Base-by-base conservation (phyloP, 2,797 vertebrate species). In the Sebastes oblongus region DNA sequence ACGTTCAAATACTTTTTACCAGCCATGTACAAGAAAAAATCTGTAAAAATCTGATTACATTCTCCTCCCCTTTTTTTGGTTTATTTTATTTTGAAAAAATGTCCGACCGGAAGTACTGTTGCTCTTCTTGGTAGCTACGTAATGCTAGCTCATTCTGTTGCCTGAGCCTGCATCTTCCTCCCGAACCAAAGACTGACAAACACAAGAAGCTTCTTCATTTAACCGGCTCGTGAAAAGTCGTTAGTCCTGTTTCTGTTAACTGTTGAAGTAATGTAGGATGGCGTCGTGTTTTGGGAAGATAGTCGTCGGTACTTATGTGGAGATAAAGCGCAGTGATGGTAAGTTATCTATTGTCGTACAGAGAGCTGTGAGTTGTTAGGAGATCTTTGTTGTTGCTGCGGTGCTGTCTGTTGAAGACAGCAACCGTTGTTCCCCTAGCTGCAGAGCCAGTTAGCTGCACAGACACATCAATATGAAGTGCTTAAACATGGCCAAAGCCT, bases 291-390 rank as follows among this genome's bases (percentile, higher is more conserved):
- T 99, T 94, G 98, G 97, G 93, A 98, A 97, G 93, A 97, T 99
- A 88, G 96, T 96, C 86, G 97, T 98, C 29, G 97, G 97, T 77
- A 97, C 97, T 89, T 98, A 97, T 92, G 98, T 99, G 93, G 97
- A 98, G 89, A 99, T 98, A 94, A 98, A 99, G 89, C 97, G 98
- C 83, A 98, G 98, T 87, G 97, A 98, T 96, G 98, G 98, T 98
- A 93, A 98, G 98, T 95, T 61, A 58, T 77, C 77, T 73, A 3
- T 66, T 88, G 75, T 71, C 82, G 72, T 65, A 24, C 66, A 27
- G 85, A 77, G 36, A 42, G 39, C 39, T 14, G 84, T 14, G 84
- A 93, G 89, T 94, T 94, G 92, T 89, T 79, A 59, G 77, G 32
- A 80, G 85, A 93, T 89, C 93, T 92, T 93, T 93, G 94, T 93